phyloP scores from a whole-genome alignment of 2,113 vertebrate genomes.

The Glaucidium brasilianum region DNA sequence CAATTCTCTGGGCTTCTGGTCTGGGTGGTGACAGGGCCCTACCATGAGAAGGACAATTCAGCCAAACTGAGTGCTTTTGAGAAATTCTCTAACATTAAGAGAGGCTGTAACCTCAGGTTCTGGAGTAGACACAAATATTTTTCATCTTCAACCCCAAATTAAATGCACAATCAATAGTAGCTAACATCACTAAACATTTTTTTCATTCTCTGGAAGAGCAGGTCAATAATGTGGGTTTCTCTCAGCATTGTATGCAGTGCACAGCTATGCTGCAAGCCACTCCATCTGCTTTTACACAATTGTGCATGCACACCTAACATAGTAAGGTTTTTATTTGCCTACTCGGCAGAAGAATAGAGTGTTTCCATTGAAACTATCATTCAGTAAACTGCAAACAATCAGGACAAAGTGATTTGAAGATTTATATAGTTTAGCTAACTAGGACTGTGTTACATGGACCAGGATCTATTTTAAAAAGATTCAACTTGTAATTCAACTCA shows the following conservation, averaged over 20 bases:
- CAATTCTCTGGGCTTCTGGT: too few relatives aligned
- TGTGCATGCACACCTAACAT: not conserved
- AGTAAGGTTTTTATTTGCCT: not conserved
- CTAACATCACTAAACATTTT: not conserved
- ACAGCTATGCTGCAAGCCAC: not conserved
- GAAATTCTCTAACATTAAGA: not conserved
- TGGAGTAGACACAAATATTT: not conserved
- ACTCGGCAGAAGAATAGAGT: not conserved
- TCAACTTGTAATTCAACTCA: not conserved
- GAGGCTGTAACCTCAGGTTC: not conserved
- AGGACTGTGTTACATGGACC: not conserved
- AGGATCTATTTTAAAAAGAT: not conserved
- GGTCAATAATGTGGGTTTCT: not conserved
- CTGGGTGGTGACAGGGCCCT: not conserved
- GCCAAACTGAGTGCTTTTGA: not conserved
- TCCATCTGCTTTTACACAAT: not conserved
- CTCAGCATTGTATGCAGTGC: accelerated
- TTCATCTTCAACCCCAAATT: not conserved
- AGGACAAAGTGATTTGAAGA: not conserved
- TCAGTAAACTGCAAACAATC: not conserved
- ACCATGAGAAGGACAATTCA: not conserved
- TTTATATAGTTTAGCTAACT: not conserved
- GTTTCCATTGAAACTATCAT: not conserved
- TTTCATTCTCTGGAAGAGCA: not conserved
- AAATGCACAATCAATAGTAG: not conserved